Percentiles rank a stretch among this genome's conserved stretches.
Evolutionary conservation across 2,797 vertebrate genomes (phyloP).

Genomic region (Cossypha dichroa): DNA sequence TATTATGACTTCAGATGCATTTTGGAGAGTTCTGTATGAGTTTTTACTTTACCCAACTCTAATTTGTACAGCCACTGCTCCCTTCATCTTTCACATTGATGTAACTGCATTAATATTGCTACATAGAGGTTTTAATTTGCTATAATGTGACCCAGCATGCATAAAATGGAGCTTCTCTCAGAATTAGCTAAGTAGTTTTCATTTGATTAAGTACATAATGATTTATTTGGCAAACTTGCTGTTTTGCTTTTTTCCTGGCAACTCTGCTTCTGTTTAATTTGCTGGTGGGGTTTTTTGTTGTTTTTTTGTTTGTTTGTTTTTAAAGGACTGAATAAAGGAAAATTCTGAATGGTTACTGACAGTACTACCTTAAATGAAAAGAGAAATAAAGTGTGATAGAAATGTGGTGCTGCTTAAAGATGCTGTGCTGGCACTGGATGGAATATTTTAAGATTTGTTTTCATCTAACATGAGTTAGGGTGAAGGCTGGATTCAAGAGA

Average conservation of each 20-base stretch:
- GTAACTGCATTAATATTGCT: neutral
- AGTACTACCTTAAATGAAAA: neutral
- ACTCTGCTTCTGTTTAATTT: slow-evolving; percentile 17
- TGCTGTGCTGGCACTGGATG: slow-evolving; percentile 17
- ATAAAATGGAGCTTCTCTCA: neutral
- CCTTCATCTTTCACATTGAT: neutral
- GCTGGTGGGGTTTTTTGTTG: neutral
- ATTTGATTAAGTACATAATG: slow-evolving; percentile 18
- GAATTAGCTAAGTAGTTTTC: neutral
- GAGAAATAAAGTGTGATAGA: slow-evolving; percentile 30
- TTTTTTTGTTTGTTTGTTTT: neutral
- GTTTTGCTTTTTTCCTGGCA: neutral
- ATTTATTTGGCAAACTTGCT: slow-evolving; percentile 23
- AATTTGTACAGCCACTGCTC: neutral
- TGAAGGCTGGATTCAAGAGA: slow-evolving; percentile 60
- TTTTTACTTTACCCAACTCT: neutral
- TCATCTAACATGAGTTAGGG: slow-evolving; percentile 33
- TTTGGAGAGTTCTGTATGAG: neutral
- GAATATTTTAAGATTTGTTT: slow-evolving; percentile 57
- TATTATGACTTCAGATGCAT: neutral
- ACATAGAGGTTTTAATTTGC: neutral
- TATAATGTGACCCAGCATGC: neutral
- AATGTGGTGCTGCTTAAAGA: slow-evolving; percentile 33
- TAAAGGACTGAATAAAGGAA: neutral
- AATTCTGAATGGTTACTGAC: neutral